phyloP scores from a whole-genome alignment of 2,113 vertebrate genomes.

The Paradoxurus hermaphroditus region DNA sequence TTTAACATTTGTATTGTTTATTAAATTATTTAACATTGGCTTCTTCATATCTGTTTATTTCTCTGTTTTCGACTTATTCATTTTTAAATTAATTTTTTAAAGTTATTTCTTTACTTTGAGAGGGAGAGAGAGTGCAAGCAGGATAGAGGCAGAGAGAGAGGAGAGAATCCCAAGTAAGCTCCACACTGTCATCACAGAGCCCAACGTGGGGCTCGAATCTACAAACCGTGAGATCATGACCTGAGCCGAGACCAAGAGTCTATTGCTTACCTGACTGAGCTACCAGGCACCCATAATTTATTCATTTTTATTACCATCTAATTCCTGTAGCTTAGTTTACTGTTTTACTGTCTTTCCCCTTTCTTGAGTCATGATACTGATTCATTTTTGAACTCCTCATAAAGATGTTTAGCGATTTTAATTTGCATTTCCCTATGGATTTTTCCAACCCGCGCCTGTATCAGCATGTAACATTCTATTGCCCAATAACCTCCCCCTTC shows the following conservation, averaged over 20 bases:
- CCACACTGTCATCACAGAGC: too few species aligned
- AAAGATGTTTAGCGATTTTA: neutral
- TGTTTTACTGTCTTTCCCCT: neutral
- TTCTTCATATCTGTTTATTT: neutral
- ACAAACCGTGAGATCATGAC: too few species aligned
- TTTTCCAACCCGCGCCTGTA: neutral
- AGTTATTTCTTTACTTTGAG: too few species aligned
- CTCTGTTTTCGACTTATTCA: neutral
- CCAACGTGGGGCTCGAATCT: too few species aligned
- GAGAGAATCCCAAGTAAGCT: too few species aligned
- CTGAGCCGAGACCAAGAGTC: too few species aligned
- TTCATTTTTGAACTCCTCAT: neutral
- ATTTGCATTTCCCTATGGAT: neutral
- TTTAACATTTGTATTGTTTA: neutral
- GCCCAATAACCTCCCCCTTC: neutral
- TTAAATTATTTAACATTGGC: neutral
- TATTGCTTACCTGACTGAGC: too few species aligned
- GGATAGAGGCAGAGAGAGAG: too few species aligned
- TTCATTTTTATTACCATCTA: neutral
- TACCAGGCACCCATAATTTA: too few species aligned
- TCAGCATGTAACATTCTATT: neutral
- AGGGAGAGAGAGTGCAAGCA: too few species aligned
- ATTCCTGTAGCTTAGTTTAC: neutral
- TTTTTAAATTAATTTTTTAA: neutral
- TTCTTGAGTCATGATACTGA: neutral